These are phyloP conservation scores for Clusia tigrina DNA, from an alignment of 2,888 invertebrate genomes.

Conservation along the genomic window DNA sequence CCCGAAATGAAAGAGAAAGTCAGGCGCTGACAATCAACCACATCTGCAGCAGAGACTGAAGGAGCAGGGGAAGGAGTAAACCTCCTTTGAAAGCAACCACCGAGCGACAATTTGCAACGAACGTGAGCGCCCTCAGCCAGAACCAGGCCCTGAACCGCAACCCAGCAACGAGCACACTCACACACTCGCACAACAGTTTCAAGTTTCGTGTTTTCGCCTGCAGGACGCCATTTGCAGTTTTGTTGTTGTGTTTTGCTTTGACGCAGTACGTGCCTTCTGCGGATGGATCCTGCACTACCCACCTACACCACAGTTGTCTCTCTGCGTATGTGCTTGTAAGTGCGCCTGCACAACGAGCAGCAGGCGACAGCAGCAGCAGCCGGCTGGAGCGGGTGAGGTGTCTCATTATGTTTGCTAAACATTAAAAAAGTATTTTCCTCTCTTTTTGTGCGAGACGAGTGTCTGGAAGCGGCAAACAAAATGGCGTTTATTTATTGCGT, in stretches of 20 bases:
- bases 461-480: background rate
- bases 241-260: slow-evolving; percentile 18
- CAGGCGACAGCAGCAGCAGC: background rate
- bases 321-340: background rate
- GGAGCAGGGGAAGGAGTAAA: too few species aligned
- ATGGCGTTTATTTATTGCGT: background rate
- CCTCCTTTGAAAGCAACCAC: background rate
- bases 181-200: too few species aligned
- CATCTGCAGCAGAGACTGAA: background rate
- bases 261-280: background rate
- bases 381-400: background rate
- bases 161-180: background rate
- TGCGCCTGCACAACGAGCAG: background rate
- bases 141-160: background rate
- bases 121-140: background rate
- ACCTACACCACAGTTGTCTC: background rate
- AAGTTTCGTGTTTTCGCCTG: background rate
- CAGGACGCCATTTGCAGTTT: slow-evolving; percentile 4
- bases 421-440: slow-evolving; percentile 13
- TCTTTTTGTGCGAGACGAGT: background rate
- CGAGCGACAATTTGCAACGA: background rate
- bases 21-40: background rate
- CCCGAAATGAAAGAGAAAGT: slow-evolving; percentile 2
- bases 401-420: slow-evolving; percentile 18
- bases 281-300: background rate